Conservation (phyloP, 2,797 vertebrate species). For the Argyrosomus regius region DNA sequence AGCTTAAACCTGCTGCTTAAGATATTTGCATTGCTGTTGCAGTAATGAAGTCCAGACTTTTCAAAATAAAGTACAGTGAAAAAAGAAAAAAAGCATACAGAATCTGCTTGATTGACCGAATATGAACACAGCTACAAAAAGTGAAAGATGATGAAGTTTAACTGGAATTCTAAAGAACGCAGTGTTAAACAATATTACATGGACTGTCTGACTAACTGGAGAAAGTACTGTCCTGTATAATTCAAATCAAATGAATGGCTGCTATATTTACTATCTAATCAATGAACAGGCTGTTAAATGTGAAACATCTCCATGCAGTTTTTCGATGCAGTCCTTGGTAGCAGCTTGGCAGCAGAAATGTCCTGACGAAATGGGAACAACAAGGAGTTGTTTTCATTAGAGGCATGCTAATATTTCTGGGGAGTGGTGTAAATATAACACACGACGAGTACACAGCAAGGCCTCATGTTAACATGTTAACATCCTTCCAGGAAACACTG, state of each 20-base stretch:
- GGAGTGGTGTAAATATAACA: slow-evolving; percentile 30
- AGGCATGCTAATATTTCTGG: slow-evolving; percentile 22
- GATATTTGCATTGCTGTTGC: neutral
- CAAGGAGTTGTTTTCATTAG: slow-evolving; percentile 19
- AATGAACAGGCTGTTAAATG: neutral
- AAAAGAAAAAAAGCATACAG: neutral
- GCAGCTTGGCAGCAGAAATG: neutral
- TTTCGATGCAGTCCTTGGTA: neutral
- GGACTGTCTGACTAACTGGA: no score
- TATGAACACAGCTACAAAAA: neutral
- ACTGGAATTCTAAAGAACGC: neutral
- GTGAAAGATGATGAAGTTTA: neutral
- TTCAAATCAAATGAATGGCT: neutral
- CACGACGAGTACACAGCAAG: neutral
- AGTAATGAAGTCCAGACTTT: neutral
- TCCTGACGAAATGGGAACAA: neutral
- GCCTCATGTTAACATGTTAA: slow-evolving; percentile 15
- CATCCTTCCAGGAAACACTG: slow-evolving; percentile 41
- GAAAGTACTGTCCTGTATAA: no score
- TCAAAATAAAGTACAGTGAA: neutral
- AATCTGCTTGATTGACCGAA: neutral
- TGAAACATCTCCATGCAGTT: neutral
- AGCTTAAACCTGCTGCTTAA: neutral
- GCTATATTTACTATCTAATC: neutral
- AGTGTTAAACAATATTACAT: no score